Percentiles rank a stretch among this genome's conserved stretches.
phyloP scores from a whole-genome alignment of 1,140 invertebrate species.

The Lepidostoma basale region DNA sequence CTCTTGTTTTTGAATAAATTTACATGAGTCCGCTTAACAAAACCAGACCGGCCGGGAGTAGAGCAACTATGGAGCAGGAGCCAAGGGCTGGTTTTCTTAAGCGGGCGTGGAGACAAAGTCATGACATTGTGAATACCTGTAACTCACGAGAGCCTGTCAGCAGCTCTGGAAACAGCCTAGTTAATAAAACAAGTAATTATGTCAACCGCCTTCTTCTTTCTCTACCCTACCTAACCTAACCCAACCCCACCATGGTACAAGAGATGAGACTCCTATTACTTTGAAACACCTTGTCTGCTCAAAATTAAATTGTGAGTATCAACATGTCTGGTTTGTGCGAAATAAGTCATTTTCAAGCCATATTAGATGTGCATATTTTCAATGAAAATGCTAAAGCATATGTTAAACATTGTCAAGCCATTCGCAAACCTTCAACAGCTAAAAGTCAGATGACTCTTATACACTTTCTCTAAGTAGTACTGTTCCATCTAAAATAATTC shows the following conservation, averaged over 20 bases:
- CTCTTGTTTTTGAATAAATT: conserved; percentile 45
- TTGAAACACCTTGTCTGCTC: no score
- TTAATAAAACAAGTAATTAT: conserved; percentile 65
- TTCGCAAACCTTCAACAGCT: no score
- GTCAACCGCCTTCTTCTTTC: conserved; percentile 49
- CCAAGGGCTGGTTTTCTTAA: conserved; percentile 35
- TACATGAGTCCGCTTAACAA: conserved; percentile 33
- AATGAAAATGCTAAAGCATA: no score
- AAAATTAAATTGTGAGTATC: no score
- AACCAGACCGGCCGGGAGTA: conserved; percentile 35
- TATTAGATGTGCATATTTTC: no score
- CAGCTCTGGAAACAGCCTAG: conserved; percentile 64
- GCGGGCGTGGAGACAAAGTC: conserved; percentile 48
- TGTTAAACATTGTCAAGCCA: no score
- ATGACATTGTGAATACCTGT: conserved; percentile 51
- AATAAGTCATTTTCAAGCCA: no score
- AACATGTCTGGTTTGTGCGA: no score
- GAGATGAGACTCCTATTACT: no score
- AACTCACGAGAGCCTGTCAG: conserved; percentile 63
- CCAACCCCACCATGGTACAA: background rate
- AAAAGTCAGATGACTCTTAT: no score
- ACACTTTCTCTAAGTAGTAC: no score
- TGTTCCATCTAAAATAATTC: no score
- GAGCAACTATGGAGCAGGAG: conserved; percentile 19
- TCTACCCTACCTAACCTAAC: background rate